Evolutionary conservation across 2,888 invertebrate species (phyloP).

Genomic region (Microctonus hyperodae): DNA sequence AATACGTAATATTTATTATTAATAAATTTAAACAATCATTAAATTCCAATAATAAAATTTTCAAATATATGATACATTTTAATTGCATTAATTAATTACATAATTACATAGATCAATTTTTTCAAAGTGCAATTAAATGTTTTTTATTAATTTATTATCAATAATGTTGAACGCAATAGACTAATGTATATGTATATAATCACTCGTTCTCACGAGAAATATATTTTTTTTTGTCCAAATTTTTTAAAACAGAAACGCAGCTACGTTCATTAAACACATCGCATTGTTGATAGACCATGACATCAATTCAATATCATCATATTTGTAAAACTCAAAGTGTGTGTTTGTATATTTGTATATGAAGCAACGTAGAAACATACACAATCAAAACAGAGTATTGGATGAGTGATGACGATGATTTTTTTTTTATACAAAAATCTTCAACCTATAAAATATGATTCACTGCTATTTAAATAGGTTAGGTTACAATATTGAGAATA

Average conservation of each 20-base stretch:
- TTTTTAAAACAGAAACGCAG: neutral
- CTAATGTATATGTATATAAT: no score
- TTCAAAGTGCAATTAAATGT: no score
- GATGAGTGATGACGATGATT: no score
- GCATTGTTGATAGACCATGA: slow-evolving; percentile 21
- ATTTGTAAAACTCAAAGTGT: neutral
- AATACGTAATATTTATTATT: neutral
- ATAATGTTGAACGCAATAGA: neutral
- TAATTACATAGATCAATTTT: no score
- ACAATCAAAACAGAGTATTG: neutral
- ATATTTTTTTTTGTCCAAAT: neutral
- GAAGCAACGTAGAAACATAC: neutral
- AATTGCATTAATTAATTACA: no score
- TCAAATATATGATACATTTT: no score
- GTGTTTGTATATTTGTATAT: neutral
- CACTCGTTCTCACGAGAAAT: neutral
- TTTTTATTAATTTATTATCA: no score
- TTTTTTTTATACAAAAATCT: neutral
- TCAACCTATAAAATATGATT: neutral
- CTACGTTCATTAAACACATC: neutral
- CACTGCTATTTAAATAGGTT: no score
- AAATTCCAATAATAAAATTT: neutral
- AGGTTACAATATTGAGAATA: no score
- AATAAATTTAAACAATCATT: no score
- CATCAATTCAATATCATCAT: slow-evolving; percentile 26